Conservation (phyloP, 1,140 invertebrate species). For the Drosophila prosaltans region DNA sequence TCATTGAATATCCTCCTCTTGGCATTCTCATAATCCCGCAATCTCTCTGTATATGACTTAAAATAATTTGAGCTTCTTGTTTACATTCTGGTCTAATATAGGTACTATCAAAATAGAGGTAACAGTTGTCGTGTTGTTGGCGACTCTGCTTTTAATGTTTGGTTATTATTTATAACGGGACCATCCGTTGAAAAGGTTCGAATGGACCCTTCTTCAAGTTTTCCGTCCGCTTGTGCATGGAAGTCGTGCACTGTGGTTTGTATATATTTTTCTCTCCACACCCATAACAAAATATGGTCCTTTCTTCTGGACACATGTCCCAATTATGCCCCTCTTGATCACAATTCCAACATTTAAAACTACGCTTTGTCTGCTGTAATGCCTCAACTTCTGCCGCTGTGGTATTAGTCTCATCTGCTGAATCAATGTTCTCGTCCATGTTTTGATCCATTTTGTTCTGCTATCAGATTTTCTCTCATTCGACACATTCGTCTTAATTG, state of each 20-base stretch:
- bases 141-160: not conserved
- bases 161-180: not conserved
- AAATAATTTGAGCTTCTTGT: no score
- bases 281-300: conserved; percentile 25
- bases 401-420: not conserved
- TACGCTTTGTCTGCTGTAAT: no score
- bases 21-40: no score
- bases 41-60: not conserved
- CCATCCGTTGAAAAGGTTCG: not conserved
- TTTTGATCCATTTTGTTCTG: not conserved
- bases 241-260: conserved; percentile 20
- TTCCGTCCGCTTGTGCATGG: no score
- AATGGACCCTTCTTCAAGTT: no score
- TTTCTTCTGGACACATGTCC: conserved; percentile 9
- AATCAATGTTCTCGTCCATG: not conserved
- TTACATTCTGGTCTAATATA: not conserved
- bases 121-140: no score
- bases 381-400: not conserved
- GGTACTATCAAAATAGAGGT: not conserved
- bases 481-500: not conserved
- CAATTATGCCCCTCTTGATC: not conserved
- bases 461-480: not conserved
- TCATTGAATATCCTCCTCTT: not conserved
- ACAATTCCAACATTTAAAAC: no score
- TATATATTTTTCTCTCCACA: conserved; percentile 26